Evolutionary conservation across 2,888 invertebrate genomes (phyloP), one percentile per base, ranked within the genome.

Genomic region (Muscina levida): DNA sequence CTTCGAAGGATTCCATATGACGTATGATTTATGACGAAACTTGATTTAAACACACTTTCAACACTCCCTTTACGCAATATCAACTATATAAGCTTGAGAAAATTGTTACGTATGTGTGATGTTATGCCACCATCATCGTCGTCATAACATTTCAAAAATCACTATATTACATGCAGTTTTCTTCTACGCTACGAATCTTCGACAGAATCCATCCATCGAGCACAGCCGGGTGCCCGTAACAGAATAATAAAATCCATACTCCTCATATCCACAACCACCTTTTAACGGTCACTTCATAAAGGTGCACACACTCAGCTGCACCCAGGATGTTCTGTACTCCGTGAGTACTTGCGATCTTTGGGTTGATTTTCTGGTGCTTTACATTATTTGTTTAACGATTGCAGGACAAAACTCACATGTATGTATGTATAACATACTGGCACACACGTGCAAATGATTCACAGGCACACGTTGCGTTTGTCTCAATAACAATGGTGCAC

Each of bases 101-200:
- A n/a, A n/a, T n/a, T n/a, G n/a, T n/a, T n/a, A 48, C 13, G 22
- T 39, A 39, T 39, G 13, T 31, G 59, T 51, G 5, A 24, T 46
- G 8, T 31, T 46, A 31, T 46, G 53, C 59, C 70, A 13, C 57
- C 59, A 71, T 48, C 66, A 53, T 71, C 46, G 15, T 19, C 74
- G 67, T 81, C 74, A 74, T 72, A 74, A 74, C 15, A 74, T 62
- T 74, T 70, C 71, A 62, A 67, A 81, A 81, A 77, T 77, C 81
- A 77, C 77, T 81, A 73, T 57, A 72, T 77, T 81, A 67, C 74
- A 81, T 73, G 71, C 66, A 74, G 62, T n/a, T n/a, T n/a, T n/a
- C n/a, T n/a, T n/a, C n/a, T n/a, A n/a, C n/a, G n/a, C n/a, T n/a
- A n/a, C n/a, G n/a, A n/a, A n/a, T 76, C 70, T 65, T 39, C 59